Percentiles rank a stretch among this genome's conserved stretches.
These are phyloP conservation scores for Baryphthengus martii DNA, from an alignment of 2,113 vertebrate genomes.

Conservation along the genomic window DNA sequence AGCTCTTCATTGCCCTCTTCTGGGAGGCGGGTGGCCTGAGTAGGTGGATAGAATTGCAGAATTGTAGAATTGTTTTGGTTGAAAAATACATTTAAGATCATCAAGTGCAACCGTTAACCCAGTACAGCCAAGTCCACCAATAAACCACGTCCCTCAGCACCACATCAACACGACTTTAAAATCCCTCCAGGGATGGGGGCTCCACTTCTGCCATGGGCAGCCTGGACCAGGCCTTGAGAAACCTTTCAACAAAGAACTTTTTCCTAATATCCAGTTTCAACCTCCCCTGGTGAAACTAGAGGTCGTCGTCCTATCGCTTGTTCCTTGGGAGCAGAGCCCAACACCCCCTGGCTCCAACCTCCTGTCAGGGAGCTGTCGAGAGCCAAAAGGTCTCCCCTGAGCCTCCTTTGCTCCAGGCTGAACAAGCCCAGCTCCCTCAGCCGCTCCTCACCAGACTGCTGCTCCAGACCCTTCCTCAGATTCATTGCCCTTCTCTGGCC, in stretches of 20 bases:
- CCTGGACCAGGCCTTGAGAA: neutral
- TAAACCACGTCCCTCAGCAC: neutral
- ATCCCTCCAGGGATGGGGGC: neutral
- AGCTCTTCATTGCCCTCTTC: neutral
- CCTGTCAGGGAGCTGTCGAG: neutral
- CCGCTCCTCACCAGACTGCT: no score
- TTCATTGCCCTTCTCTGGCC: no score
- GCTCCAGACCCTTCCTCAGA: no score
- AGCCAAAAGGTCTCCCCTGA: neutral
- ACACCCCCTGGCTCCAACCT: neutral
- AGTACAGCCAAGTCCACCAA: neutral
- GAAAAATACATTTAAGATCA: neutral
- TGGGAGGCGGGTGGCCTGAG: neutral
- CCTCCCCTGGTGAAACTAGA: neutral
- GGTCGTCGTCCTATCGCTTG: neutral
- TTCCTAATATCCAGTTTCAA: neutral
- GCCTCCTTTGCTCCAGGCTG: neutral
- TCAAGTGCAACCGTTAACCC: neutral
- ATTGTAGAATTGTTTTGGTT: neutral
- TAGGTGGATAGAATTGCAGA: neutral
- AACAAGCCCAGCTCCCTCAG: no score
- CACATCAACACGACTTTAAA: neutral
- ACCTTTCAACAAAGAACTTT: neutral
- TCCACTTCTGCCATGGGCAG: neutral
- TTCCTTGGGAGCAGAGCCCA: neutral